Conservation (phyloP, 2,113 vertebrate genomes). For the Dendrocopos noguchii region DNA sequence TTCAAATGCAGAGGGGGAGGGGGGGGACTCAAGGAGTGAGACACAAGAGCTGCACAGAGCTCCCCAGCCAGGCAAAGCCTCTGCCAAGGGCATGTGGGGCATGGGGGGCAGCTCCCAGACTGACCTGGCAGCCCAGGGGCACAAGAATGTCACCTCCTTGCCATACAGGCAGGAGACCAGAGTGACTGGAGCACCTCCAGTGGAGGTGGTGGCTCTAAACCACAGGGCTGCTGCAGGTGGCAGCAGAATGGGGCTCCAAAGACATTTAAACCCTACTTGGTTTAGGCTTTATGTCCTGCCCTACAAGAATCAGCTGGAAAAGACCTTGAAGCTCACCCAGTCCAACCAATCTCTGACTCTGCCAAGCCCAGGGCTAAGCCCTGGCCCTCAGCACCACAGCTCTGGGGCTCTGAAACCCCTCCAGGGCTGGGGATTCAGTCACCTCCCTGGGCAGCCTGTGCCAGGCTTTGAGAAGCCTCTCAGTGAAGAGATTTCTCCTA, state of each 20-base stretch:
- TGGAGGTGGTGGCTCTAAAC: neutral
- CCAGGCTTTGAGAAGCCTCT: no score
- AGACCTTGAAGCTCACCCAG: no score
- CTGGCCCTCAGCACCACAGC: no score
- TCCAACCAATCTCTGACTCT: no score
- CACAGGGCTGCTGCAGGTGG: neutral
- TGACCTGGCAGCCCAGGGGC: neutral
- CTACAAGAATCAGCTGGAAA: neutral
- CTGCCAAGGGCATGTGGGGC: neutral
- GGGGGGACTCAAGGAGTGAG: neutral
- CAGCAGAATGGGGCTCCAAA: neutral
- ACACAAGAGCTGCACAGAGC: neutral
- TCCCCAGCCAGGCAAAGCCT: slow-evolving; percentile 46
- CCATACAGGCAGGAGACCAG: neutral
- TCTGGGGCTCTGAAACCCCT: no score
- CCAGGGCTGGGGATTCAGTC: no score
- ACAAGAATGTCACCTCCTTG: neutral
- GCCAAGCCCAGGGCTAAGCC: no score
- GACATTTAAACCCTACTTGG: neutral
- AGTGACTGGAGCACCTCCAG: neutral
- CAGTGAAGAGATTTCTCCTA: no score
- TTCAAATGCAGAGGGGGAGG: neutral
- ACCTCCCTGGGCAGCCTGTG: no score
- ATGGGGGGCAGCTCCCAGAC: neutral
- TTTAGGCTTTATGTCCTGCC: neutral